Evolutionary conservation across 2,797 vertebrate genomes (phyloP).

Genomic region (Nyctalus aviator): DNA sequence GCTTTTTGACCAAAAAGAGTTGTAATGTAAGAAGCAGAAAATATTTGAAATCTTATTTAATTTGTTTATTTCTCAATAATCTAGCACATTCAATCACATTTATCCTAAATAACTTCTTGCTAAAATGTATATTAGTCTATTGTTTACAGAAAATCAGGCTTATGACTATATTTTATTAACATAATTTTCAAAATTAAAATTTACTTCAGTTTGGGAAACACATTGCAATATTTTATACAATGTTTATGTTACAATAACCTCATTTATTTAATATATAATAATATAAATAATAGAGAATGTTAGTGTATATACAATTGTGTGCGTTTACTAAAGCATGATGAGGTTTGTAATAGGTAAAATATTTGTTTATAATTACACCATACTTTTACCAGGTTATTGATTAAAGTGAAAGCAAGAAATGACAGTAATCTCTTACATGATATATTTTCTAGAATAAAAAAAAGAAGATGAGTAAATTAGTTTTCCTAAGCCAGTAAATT

Average conservation of each 20-base stretch:
- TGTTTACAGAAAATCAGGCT: not conserved
- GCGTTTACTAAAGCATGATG: not conserved
- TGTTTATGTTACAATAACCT: not conserved
- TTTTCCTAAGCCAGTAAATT: conserved; percentile 63
- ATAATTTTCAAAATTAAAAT: not conserved
- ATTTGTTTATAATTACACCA: conserved; percentile 44
- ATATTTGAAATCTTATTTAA: not conserved
- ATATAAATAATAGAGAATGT: not conserved
- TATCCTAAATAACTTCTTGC: not conserved
- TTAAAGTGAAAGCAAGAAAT: conserved; percentile 68
- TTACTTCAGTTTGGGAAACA: not conserved
- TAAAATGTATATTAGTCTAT: not conserved
- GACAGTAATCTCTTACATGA: conserved; percentile 62
- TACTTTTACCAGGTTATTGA: conserved; percentile 68
- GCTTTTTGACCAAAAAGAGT: not conserved
- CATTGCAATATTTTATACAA: not conserved
- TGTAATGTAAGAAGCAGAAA: not conserved
- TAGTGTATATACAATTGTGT: not conserved
- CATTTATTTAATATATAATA: not conserved
- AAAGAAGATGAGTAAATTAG: conserved; percentile 70
- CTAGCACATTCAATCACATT: not conserved
- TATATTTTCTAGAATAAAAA: conserved; percentile 52
- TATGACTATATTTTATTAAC: not conserved
- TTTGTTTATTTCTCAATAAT: not conserved
- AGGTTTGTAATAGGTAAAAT: not conserved